Percentiles rank a stretch among this genome's conserved stretches.
phyloP scores from a whole-genome alignment of 2,888 invertebrate genomes.

The Sympetrum striolatum region DNA sequence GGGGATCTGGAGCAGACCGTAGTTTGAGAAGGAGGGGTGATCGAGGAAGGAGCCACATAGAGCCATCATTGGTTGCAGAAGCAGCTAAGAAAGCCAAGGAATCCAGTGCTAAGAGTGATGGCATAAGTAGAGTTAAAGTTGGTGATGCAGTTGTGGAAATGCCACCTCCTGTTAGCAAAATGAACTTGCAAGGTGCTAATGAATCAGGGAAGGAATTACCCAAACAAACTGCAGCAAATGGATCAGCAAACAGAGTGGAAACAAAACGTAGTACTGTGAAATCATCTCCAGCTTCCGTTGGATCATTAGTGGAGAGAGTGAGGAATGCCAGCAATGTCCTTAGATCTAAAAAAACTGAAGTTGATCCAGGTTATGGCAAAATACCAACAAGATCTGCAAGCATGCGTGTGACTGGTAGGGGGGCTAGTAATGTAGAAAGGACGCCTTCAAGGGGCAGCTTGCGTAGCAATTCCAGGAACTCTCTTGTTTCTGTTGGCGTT shows the following conservation, averaged over 20 bases:
- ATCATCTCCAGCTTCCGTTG: background rate
- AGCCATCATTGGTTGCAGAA: constrained; percentile 58
- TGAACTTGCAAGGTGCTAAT: background rate
- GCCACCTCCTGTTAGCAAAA: background rate
- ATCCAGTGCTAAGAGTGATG: background rate
- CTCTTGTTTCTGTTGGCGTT: constrained; percentile 12
- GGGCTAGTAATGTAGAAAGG: background rate
- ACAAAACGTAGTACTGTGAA: constrained; percentile 1
- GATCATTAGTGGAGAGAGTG: background rate
- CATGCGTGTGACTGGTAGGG: background rate
- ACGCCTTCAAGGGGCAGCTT: constrained; percentile 15
- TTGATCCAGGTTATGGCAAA: background rate
- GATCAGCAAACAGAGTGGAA: background rate
- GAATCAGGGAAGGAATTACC: constrained; percentile 7
- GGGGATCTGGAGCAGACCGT: background rate
- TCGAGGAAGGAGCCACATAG: constrained; percentile 59
- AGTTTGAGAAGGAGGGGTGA: constrained; percentile 54
- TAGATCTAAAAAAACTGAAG: background rate
- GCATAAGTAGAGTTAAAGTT: constrained; percentile 12
- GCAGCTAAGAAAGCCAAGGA: constrained; percentile 26
- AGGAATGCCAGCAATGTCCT: constrained; percentile 1
- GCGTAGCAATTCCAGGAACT: constrained; percentile 13
- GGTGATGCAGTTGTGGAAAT: background rate
- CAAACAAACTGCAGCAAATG: background rate
- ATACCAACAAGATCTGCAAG: constrained; percentile 31